Evolutionary conservation across 1,140 invertebrate genomes (phyloP).

Genomic region (Lasioglossum albipes): DNA sequence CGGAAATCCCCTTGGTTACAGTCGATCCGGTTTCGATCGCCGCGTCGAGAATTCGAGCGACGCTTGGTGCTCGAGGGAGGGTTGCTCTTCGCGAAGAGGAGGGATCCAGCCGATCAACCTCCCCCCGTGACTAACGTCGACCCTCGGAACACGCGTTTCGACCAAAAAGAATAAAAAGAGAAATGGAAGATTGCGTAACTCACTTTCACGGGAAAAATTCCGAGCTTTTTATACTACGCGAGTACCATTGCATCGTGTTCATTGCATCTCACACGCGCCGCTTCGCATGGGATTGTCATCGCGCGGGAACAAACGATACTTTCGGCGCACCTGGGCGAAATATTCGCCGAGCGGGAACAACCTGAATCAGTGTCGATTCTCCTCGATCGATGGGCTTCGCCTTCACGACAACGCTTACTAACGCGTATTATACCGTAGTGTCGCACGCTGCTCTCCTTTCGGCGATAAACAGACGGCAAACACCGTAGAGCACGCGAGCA

Average conservation of each 20-base stretch:
- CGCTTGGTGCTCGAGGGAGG: neutral
- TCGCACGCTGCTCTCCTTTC: conserved; percentile 8
- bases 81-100: neutral
- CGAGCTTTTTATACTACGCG: conserved; percentile 42
- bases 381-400: neutral
- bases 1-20: too few species aligned
- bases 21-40: too few species aligned
- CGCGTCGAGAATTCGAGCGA: too few species aligned
- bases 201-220: conserved; percentile 26
- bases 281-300: conserved; percentile 25
- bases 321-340: too few species aligned
- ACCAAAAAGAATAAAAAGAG: conserved; percentile 20
- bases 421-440: conserved; percentile 4
- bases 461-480: conserved; percentile 2
- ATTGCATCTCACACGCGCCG: conserved; percentile 15
- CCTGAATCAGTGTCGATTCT: too few species aligned
- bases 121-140: conserved; percentile 23
- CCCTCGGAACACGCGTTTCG: conserved; percentile 44
- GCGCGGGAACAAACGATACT: neutral
- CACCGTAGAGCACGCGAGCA: neutral
- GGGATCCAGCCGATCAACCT: too few species aligned
- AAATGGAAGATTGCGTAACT: conserved; percentile 11
- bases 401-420: conserved; percentile 1
- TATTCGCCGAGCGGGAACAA: neutral
- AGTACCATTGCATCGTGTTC: conserved; percentile 41